Evolutionary conservation across 2,113 vertebrate species (phyloP).

Genomic region (Nansenia antarctica): DNA sequence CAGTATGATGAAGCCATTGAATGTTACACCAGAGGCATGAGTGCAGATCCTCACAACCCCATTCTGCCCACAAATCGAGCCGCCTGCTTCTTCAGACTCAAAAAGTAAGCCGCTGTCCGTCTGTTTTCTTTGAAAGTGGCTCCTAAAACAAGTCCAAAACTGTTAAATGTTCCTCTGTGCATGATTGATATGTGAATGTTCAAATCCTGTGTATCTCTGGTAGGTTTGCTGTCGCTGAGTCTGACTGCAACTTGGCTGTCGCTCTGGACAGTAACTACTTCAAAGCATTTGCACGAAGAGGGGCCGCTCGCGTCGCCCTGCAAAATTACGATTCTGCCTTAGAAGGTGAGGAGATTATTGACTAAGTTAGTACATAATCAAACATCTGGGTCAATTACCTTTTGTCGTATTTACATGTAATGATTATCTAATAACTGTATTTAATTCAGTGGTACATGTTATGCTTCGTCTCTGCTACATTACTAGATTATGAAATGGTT

Average conservation of each 20-base stretch:
- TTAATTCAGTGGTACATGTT: not conserved
- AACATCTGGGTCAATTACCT: not conserved
- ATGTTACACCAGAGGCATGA: slow-evolving; percentile 93
- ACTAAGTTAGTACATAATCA: not conserved
- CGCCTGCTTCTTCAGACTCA: slow-evolving; percentile 86
- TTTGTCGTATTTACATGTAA: not conserved
- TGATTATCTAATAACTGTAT: not conserved
- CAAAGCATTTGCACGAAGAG: slow-evolving; percentile 88
- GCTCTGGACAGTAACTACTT: slow-evolving; percentile 84
- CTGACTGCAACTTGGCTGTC: slow-evolving; percentile 93
- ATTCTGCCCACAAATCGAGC: slow-evolving; percentile 92
- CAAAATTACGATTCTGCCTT: slow-evolving; percentile 84
- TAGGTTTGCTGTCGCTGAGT: slow-evolving; percentile 91
- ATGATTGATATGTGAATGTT: not conserved
- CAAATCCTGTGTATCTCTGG: not conserved
- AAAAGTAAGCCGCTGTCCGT: slow-evolving; percentile 81
- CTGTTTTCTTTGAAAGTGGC: not conserved
- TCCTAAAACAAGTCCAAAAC: too few species aligned
- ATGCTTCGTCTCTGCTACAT: not conserved
- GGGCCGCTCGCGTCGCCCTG: slow-evolving; percentile 83
- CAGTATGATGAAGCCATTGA: slow-evolving; percentile 90
- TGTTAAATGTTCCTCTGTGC: not conserved
- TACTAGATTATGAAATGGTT: slow-evolving; percentile 89
- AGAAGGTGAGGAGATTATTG: slow-evolving; percentile 74
- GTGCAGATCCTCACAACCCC: slow-evolving; percentile 87